Percentiles rank a stretch among this genome's conserved stretches.
Evolutionary conservation across 2,888 invertebrate genomes (phyloP).

Genomic region (Tenodera sinensis): DNA sequence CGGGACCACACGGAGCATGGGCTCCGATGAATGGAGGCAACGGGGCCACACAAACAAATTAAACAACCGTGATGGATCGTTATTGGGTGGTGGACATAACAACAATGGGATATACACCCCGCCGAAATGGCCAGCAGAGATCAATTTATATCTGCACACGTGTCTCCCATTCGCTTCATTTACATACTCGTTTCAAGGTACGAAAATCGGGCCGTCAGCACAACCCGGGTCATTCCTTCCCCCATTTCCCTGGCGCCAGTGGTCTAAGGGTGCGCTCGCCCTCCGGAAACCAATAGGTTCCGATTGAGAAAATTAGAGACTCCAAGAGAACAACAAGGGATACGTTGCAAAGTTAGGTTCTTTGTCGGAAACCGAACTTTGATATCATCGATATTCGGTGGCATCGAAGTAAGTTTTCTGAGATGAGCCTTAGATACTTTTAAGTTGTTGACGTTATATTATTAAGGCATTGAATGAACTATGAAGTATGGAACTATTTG

Average conservation of each 20-base stretch:
- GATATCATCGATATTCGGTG: too few relatives aligned
- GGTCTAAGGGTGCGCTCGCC: neutral
- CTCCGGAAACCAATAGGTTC: too few relatives aligned
- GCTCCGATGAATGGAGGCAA: neutral
- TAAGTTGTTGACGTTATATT: too few relatives aligned
- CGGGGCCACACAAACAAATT: constrained; percentile 2
- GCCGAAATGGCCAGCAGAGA: neutral
- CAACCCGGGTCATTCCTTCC: neutral
- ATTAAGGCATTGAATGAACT: too few relatives aligned
- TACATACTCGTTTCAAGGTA: neutral
- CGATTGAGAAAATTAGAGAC: too few relatives aligned
- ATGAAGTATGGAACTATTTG: too few relatives aligned
- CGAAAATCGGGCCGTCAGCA: neutral
- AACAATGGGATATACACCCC: neutral
- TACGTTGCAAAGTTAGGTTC: too few relatives aligned
- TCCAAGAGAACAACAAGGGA: too few relatives aligned
- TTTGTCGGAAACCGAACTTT: too few relatives aligned
- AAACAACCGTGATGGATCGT: neutral
- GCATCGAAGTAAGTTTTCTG: too few relatives aligned
- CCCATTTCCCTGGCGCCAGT: neutral
- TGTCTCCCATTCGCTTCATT: neutral
- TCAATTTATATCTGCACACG: neutral
- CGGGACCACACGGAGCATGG: neutral
- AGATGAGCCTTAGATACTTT: too few relatives aligned
- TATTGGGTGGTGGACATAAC: neutral